These are phyloP conservation scores for Enchytraeus crypticus DNA, from an alignment of 2,888 invertebrate species.

Conservation along the genomic window DNA sequence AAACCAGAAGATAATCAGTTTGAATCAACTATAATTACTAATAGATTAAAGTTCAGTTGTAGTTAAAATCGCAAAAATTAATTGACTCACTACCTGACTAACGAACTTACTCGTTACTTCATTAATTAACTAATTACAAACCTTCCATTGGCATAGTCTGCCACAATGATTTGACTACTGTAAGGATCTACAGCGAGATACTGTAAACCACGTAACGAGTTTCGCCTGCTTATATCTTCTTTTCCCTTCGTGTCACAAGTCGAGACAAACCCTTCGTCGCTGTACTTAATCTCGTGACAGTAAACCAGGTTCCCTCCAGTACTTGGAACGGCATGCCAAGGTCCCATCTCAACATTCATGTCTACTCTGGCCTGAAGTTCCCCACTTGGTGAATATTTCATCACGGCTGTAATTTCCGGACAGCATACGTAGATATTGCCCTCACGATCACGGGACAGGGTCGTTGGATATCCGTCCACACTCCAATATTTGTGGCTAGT, in stretches of 20 bases:
- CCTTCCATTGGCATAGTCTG: not conserved
- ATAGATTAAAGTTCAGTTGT: too few relatives aligned
- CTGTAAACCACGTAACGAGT: not conserved
- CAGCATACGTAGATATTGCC: not conserved
- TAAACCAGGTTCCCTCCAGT: not conserved
- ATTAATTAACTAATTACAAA: too few relatives aligned
- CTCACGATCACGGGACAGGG: not conserved
- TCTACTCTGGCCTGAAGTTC: not conserved
- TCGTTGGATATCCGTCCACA: not conserved
- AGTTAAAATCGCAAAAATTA: too few relatives aligned
- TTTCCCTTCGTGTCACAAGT: not conserved
- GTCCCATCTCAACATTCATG: not conserved
- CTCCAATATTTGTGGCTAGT: not conserved
- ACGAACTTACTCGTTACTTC: too few relatives aligned
- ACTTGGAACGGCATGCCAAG: not conserved
- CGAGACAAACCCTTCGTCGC: not conserved
- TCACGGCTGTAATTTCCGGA: not conserved
- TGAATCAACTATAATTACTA: too few relatives aligned
- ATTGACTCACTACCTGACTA: too few relatives aligned
- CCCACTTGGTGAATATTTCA: not conserved
- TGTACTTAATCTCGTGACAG: not conserved
- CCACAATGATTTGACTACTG: not conserved
- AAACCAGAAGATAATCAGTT: too few relatives aligned
- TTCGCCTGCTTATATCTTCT: not conserved
- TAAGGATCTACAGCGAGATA: not conserved